These are phyloP conservation scores for Barypeithes pellucidus DNA, from an alignment of 2,888 invertebrate species.

Conservation along the genomic window DNA sequence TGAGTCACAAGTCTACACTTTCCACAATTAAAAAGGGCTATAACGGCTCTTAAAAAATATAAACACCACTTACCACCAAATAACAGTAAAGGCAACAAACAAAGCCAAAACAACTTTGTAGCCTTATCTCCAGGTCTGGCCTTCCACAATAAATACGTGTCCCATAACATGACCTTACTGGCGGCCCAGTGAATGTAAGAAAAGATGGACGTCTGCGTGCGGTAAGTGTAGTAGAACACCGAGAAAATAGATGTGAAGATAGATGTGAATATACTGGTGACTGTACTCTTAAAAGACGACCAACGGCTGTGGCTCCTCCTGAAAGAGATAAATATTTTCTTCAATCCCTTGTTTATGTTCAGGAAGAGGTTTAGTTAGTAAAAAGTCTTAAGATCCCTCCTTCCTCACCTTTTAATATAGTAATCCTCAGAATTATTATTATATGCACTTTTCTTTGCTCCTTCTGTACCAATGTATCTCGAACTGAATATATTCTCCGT, in stretches of 20 bases:
- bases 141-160: conserved; percentile 67
- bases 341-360: too few relatives aligned
- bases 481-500: conserved; percentile 59
- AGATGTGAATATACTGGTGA: conserved; percentile 52
- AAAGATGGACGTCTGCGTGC: conserved; percentile 60
- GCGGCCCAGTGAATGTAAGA: conserved; percentile 64
- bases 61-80: conserved; percentile 74
- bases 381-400: too few relatives aligned
- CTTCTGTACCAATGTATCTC: conserved; percentile 28
- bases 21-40: too few relatives aligned
- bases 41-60: too few relatives aligned
- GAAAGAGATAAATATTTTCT: conserved; percentile 19
- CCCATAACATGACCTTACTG: conserved; percentile 67
- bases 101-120: conserved; percentile 64
- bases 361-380: too few relatives aligned
- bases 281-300: conserved; percentile 49
- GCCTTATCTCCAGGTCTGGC: conserved; percentile 57
- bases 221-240: conserved; percentile 58
- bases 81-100: conserved; percentile 73
- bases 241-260: conserved; percentile 57
- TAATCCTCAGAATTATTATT: conserved; percentile 40
- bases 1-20: too few relatives aligned
- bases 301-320: conserved; percentile 50
- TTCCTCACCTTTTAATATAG: conserved; percentile 30
- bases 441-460: conserved; percentile 29